These are phyloP conservation scores for Fragum sueziense DNA, from an alignment of 2,888 invertebrate species.

Conservation along the genomic window DNA sequence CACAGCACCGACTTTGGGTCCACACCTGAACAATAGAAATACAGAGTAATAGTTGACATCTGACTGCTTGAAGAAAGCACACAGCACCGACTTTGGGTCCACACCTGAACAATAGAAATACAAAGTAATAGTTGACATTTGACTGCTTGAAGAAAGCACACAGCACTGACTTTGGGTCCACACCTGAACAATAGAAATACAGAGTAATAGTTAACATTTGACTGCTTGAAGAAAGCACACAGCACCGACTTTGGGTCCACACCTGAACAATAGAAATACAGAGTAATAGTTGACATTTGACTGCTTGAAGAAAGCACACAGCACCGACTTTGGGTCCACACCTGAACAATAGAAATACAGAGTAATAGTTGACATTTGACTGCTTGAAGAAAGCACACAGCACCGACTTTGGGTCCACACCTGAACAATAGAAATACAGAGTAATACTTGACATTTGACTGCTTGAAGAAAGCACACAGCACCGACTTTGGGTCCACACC, in stretches of 20 bases:
- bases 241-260: slow-evolving; percentile 99
- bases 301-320: slow-evolving; percentile 99
- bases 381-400: slow-evolving; percentile 99
- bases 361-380: too few species aligned
- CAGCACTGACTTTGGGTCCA: slow-evolving; percentile 98
- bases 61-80: slow-evolving; percentile 99
- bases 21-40: slow-evolving; percentile 89
- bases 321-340: slow-evolving; percentile 98
- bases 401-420: slow-evolving; percentile 98
- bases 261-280: slow-evolving; percentile 87
- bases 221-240: slow-evolving; percentile 99
- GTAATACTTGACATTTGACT: too few species aligned
- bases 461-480: slow-evolving; percentile 98
- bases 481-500: slow-evolving; percentile 99
- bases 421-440: too few species aligned
- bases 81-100: slow-evolving; percentile 99
- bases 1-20: slow-evolving; percentile 99
- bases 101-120: slow-evolving; percentile 92
- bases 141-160: slow-evolving; percentile 99
- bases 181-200: too few species aligned
- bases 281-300: too few species aligned
- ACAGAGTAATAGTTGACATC: too few species aligned
- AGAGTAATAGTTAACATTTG: too few species aligned
- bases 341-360: too few species aligned
- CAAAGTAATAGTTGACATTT: too few species aligned